Percentiles rank a stretch among this genome's conserved stretches.
Evolutionary conservation across 1,140 invertebrate species (phyloP).

Genomic region (Solen grandis): DNA sequence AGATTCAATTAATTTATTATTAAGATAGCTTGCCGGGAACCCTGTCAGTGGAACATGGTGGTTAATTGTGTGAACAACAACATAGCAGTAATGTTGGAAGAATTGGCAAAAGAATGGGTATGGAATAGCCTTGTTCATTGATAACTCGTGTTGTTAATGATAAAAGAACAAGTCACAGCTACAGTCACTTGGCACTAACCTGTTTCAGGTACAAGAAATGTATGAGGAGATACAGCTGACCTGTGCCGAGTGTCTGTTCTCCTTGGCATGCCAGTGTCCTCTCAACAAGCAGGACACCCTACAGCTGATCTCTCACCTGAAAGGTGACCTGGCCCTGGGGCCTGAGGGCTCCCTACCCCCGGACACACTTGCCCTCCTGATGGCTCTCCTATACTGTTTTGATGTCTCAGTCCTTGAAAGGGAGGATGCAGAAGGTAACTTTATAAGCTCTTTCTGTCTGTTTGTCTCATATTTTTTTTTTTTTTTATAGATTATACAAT

Average conservation of each 20-base stretch:
- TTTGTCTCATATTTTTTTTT: no score
- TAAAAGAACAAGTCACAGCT: no score
- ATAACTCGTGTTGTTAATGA: no score
- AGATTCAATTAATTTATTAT: no score
- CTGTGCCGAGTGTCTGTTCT: constrained; percentile 92
- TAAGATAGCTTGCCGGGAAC: no score
- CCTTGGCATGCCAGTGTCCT: constrained; percentile 92
- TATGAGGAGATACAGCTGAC: constrained; percentile 89
- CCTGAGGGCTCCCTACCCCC: constrained; percentile 85
- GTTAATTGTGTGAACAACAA: no score
- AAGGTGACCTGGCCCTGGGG: constrained; percentile 68
- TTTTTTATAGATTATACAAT: no score
- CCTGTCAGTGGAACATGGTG: no score
- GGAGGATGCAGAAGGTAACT: constrained; percentile 80
- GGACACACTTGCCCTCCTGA: constrained; percentile 88
- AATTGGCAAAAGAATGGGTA: no score
- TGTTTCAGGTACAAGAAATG: constrained; percentile 89
- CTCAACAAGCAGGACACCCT: constrained; percentile 84
- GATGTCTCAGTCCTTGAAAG: constrained; percentile 89
- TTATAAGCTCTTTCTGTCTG: neutral
- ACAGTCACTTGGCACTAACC: no score
- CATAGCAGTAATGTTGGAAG: no score
- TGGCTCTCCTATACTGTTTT: constrained; percentile 91
- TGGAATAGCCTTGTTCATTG: no score
- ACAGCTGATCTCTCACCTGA: constrained; percentile 81